Evolutionary conservation across 2,113 vertebrate genomes (phyloP).

Genomic region (Aegotheles bennettii): DNA sequence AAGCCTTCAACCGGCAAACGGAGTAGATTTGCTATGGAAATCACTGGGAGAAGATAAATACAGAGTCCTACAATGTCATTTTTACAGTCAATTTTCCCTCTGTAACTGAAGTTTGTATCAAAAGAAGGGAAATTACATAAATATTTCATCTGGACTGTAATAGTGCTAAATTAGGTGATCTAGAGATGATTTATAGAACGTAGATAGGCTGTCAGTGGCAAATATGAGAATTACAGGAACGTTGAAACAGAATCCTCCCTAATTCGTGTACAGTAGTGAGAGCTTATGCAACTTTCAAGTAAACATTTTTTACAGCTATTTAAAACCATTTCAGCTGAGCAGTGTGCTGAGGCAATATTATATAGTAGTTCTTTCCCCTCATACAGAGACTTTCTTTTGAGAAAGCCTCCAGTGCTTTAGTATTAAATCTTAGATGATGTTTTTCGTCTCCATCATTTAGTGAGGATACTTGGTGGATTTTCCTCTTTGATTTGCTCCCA

Average conservation of each 20-base stretch:
- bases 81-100: constrained; percentile 59
- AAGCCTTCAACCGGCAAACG: constrained; percentile 39
- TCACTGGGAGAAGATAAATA: constrained; percentile 53
- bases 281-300: constrained; percentile 14
- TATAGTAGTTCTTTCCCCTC: neutral
- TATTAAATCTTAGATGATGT: neutral
- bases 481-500: neutral
- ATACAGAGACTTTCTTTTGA: neutral
- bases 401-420: neutral
- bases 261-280: constrained; percentile 13
- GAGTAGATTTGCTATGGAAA: constrained; percentile 65
- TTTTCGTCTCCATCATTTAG: neutral
- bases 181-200: constrained; percentile 45
- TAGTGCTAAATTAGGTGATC: constrained; percentile 52
- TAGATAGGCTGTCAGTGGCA: constrained; percentile 39
- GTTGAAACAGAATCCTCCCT: neutral
- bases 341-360: neutral
- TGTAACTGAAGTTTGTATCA: constrained; percentile 58
- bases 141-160: constrained; percentile 62
- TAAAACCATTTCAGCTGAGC: neutral
- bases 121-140: constrained; percentile 64
- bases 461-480: neutral
- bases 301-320: neutral
- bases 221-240: constrained; percentile 14
- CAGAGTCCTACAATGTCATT: constrained; percentile 40